Conservation (phyloP, 2,888 invertebrate genomes). For the Drosophila rellima region DNA sequence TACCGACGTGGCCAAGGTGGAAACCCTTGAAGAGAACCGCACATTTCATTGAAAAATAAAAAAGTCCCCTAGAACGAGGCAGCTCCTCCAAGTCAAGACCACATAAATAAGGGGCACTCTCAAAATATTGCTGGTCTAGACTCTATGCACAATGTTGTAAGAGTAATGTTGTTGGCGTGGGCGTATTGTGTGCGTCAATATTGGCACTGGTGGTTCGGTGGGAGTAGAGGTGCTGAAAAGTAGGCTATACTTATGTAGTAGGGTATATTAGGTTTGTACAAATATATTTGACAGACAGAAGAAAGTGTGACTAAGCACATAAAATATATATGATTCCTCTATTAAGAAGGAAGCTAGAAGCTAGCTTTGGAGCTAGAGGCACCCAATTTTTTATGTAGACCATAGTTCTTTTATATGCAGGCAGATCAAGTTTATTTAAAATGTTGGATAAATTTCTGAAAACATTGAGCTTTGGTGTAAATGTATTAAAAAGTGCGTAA, state of each 20-base stretch:
- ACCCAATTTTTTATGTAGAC: too few species aligned
- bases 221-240: neutral
- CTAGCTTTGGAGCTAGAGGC: too few species aligned
- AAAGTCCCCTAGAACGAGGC: conserved; percentile 5
- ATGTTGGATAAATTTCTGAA: too few species aligned
- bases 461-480: too few species aligned
- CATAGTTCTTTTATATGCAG: too few species aligned
- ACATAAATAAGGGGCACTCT: conserved; percentile 34
- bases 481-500: too few species aligned
- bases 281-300: neutral
- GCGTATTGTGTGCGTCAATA: conserved; percentile 50
- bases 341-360: too few species aligned
- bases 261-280: neutral
- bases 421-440: too few species aligned
- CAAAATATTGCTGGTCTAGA: conserved; percentile 26
- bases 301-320: neutral
- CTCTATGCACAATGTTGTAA: conserved; percentile 8
- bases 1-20: conserved; percentile 45
- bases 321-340: neutral
- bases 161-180: conserved; percentile 28
- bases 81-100: conserved; percentile 37
- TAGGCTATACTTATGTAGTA: neutral
- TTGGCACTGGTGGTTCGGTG: conserved; percentile 20
- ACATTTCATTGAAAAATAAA: conserved; percentile 68
- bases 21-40: conserved; percentile 40